Evolutionary conservation across 2,888 invertebrate genomes (phyloP).

Genomic region (Cryptosula pallasiana): DNA sequence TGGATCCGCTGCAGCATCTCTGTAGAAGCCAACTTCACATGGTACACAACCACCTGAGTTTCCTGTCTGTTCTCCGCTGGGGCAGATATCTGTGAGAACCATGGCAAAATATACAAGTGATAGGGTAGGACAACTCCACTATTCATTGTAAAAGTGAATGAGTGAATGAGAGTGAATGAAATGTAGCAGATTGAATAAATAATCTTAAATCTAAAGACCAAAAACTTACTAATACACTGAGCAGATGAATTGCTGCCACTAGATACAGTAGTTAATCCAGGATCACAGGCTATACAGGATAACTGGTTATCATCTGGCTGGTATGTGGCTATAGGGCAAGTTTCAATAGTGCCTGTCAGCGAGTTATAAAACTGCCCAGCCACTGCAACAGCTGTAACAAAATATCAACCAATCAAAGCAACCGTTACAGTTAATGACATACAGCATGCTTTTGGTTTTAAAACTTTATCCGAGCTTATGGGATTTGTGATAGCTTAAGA

Average conservation of each 20-base stretch:
- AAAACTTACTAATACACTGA: conserved; percentile 27
- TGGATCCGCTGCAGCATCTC: not conserved
- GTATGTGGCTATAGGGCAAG: conserved; percentile 82
- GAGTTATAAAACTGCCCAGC: not conserved
- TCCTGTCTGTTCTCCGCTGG: not conserved
- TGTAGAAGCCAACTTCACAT: conserved; percentile 10
- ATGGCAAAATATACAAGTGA: no score
- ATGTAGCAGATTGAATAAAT: no score
- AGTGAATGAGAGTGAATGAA: no score
- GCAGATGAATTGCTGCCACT: conserved; percentile 72
- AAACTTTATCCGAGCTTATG: no score
- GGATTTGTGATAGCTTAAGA: no score
- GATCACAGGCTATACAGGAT: conserved; percentile 77
- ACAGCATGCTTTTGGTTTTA: no score
- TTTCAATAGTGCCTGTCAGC: conserved; percentile 56
- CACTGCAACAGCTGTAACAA: not conserved
- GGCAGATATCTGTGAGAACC: not conserved
- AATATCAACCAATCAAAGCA: no score
- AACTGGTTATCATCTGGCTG: conserved; percentile 34
- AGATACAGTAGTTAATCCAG: conserved; percentile 81
- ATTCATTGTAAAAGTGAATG: no score
- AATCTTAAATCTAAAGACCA: no score
- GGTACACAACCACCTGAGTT: not conserved
- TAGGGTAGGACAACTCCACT: no score
- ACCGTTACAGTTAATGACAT: no score